Percentiles rank a stretch among this genome's conserved stretches.
phyloP scores from a whole-genome alignment of 2,888 invertebrate species.

The Oscheius sp. region DNA sequence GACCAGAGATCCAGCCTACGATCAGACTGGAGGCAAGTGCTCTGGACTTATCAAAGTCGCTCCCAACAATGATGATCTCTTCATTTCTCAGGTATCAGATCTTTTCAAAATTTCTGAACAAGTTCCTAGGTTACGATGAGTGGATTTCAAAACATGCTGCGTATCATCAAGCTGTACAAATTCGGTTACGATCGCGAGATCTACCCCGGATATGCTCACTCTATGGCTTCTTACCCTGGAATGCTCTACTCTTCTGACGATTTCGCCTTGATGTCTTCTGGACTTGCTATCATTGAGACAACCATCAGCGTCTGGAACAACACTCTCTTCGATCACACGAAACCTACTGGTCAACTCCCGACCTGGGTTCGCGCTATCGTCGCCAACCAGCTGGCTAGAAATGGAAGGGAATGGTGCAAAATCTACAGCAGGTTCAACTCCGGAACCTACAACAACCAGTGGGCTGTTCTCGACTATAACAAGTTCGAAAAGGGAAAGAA shows the following conservation, averaged over 20 bases:
- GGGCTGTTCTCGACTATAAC: constrained; percentile 83
- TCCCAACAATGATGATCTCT: constrained; percentile 69
- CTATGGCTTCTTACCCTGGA: constrained; percentile 73
- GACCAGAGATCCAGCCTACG: constrained; percentile 65
- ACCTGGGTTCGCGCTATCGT: constrained; percentile 85
- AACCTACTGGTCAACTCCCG: constrained; percentile 77
- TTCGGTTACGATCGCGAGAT: constrained; percentile 79
- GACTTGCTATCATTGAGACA: constrained; percentile 81
- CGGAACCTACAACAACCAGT: constrained; percentile 87
- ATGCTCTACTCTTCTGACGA: constrained; percentile 73
- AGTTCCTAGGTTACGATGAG: constrained; percentile 64
- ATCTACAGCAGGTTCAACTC: constrained; percentile 82
- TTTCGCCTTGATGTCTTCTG: constrained; percentile 71
- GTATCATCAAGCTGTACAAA: constrained; percentile 75
- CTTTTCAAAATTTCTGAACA: no score
- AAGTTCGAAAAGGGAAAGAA: constrained; percentile 77
- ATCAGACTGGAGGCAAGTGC: constrained; percentile 65
- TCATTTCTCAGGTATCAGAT: constrained; percentile 62
- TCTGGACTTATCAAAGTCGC: constrained; percentile 69
- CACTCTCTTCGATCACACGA: constrained; percentile 81
- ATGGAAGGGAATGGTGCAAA: constrained; percentile 83
- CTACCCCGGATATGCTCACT: constrained; percentile 72
- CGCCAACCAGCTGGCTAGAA: constrained; percentile 84
- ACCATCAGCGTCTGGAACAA: constrained; percentile 83
- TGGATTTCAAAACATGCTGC: constrained; percentile 71